Evolutionary conservation across 2,888 invertebrate species (phyloP), one percentile per base, ranked within the genome.

Genomic region (Aleiodes leptofemur): DNA sequence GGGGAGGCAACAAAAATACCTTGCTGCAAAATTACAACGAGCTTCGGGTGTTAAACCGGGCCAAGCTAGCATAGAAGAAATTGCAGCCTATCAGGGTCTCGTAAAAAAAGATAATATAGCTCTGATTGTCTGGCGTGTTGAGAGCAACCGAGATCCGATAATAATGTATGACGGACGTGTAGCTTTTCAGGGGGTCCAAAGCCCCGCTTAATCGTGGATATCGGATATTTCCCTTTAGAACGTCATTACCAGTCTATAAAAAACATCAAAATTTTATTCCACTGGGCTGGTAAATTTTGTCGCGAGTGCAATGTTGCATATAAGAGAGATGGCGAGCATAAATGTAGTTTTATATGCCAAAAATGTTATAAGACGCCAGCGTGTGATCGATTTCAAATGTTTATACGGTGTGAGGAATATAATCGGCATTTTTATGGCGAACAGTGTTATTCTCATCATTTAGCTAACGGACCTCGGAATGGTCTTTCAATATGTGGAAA

Each of bases 401-500:
- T 14, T 14, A 13, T 1, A 16, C 14, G 16, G 16, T 55, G 55
- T 55, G 16, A 55, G 4, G 16, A 16, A 14, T 55, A 16, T 23
- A 55, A 55, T n/a, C 55, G 55, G 8, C 55, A 55, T 55, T 16
- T 55, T 23, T 55, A 55, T 4, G 55, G 55, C 8, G 55, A 55
- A 4, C 14, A 55, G 14, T 55, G 55, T 55, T 55, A 16, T 23
- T 16, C 14, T 55, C 5, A 55, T 16, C 55, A 55, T 51, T 13
- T 51, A n/a, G 9, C 7, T 14, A 14, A 5, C 0, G 51, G 51
- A 13, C 6, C 51, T 51, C 55, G 7, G 16, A 55, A 55, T 4
- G 55, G 55, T 8, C 16, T 14, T 4, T 14, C 55, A 0, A 4
- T 55, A 8, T 55, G 55, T 4, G 4, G 16, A 7, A 8, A 4